Conservation (phyloP, 2,888 invertebrate species). For the Euplexia lucipara region DNA sequence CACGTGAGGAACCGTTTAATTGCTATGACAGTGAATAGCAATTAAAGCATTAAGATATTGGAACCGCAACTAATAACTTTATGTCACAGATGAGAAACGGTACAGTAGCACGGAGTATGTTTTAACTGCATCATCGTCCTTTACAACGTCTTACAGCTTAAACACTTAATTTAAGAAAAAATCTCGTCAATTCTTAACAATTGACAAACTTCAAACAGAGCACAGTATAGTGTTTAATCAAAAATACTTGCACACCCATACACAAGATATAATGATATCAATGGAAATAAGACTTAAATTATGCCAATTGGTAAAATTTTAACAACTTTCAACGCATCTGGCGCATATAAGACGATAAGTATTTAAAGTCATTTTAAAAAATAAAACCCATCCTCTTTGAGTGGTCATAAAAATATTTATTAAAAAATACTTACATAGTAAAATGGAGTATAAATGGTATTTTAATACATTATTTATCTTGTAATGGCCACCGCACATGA, state of each 20-base stretch:
- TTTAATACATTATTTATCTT: conserved; percentile 56
- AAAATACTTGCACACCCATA: too few species aligned
- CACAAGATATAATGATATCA: background rate
- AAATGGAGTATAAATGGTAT: conserved; percentile 54
- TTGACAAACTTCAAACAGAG: too few species aligned
- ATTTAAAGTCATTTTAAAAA: conserved; percentile 21
- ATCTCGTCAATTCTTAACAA: too few species aligned
- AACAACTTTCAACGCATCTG: conserved; percentile 8
- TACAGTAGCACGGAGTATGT: conserved; percentile 42
- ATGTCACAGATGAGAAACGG: conserved; percentile 52
- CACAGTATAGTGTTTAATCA: too few species aligned
- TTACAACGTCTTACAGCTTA: too few species aligned
- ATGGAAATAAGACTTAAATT: background rate
- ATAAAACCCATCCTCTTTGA: conserved; percentile 19
- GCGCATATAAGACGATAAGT: background rate
- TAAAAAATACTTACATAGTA: conserved; percentile 49
- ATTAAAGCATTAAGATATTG: conserved; percentile 63
- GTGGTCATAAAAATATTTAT: conserved; percentile 51
- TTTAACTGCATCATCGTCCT: conserved; percentile 6
- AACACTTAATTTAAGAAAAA: too few species aligned
- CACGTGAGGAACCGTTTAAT: conserved; percentile 51
- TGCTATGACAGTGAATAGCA: conserved; percentile 47
- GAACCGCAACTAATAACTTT: conserved; percentile 59
- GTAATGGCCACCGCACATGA: conserved; percentile 43
- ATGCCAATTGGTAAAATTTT: background rate